Evolutionary conservation across 2,797 vertebrate species (phyloP), one percentile per base, ranked within the genome.

Genomic region (Zenarchopterus dispar): DNA sequence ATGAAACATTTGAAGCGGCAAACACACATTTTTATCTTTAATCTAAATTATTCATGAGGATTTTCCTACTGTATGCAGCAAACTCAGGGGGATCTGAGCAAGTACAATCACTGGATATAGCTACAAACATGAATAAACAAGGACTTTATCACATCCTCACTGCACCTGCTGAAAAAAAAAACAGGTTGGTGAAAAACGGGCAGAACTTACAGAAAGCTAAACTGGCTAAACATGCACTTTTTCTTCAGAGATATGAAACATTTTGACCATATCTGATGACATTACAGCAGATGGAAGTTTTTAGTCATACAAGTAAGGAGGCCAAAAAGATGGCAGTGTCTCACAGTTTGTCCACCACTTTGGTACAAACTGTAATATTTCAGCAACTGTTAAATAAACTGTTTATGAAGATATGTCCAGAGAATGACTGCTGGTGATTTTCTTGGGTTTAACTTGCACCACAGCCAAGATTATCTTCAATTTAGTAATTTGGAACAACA

Each of bases 1-100:
- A 84, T 89, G 76, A 89, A 88, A 87, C 78, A 88, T 60, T 39
- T 46, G 71, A 62, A 70, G 56, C 58, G 59, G 81, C 74, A 86
- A 88, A 88, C 80, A 83, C 80, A 83, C 54, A 81, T 86, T 88
- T 88, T 75, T 82, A 88, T 90, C 82, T 79, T 78, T 77, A 43
- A 84, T 86, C 72, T 88, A 73, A 87, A 89, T 84, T 90, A 91
- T 91, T 90, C 84, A 87, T 75, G 75, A 82, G 72, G 67, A 66
- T 78, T 84, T 77, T 80, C 48, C 65, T 56, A 73, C 68, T 81
- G 75, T 82, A 83, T 70, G 57, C 54, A 47, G 58, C 49, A 62
- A 82, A 74, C 77, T 60, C 78, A 39, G 9, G 49, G 73, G 72
- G 54, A 88, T 73, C 17, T 6, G 48, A 81, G 75, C 70, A 73